Evolutionary conservation across 2,797 vertebrate genomes (phyloP), one percentile per base, ranked within the genome.

Genomic region (Oreortyx pictus): DNA sequence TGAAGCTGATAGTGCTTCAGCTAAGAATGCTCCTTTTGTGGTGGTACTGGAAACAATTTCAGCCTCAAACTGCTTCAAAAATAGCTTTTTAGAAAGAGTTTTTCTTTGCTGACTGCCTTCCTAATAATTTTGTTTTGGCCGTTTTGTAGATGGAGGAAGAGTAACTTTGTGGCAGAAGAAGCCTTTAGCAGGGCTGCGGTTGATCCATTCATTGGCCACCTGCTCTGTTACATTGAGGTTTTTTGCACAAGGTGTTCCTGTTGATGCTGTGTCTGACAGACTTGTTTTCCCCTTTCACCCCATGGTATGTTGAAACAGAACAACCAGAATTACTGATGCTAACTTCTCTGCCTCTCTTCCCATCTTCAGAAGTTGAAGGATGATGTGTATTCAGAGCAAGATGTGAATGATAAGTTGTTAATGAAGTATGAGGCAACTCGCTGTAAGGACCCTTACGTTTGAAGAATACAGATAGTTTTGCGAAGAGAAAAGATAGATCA

Each of bases 381-480:
- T 0, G 0, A 13, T 14, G 16, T 44, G 3, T 67, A 1, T 61
- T 74, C 8, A 46, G 57, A 77, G 27, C 68, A 85, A 68, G 52
- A 37, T 67, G 41, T 61, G 52, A 82, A 87, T 73, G 50, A 73
- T 64, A 5, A 47, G 1, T 75, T 8, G 11, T 65, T 79, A 62
- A n/a, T 46, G 16, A 52, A 37, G 17, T 23, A 46, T 37, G 72
- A 64, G 37, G n/a, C 64, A 76, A 29, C n/a, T 76, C n/a, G 35
- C 70, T 0, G 1, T 3, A 72, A 44, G 22, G 27, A 41, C n/a
- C 80, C 14, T 10, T 24, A 23, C 72, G 44, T 0, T 0, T 78
- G 67, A 37, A 39, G 44, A 73, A 73, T 77, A 71, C 27, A 64
- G 25, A 14, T 15, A 65, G 68, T 64, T 89, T 43, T 73, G 10